Evolutionary conservation across 1,140 invertebrate genomes (phyloP), one percentile per base, ranked within the genome.

Genomic region (Drosophila willistoni): DNA sequence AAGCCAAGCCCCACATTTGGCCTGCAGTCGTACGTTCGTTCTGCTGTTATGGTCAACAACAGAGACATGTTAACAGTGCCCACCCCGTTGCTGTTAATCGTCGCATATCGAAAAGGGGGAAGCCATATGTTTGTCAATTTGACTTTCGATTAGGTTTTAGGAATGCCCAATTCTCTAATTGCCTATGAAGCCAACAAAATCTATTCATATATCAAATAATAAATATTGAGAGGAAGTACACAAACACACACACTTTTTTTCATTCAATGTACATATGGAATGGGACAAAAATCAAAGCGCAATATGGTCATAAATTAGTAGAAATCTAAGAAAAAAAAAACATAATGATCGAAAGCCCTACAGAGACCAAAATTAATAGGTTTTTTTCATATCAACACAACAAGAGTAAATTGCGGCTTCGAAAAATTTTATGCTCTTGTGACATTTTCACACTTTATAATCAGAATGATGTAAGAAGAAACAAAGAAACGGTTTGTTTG

Each of bases 81-180:
- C 68, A 17, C 39, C 42, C 44, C 41, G 57, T 29, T 29, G 29
- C 55, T 56, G 71, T 75, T 64, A 73, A 42, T 51, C 44, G 44
- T 51, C 44, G 10, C 17, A 51, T 51, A 47, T 47, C 2, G 34
- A 3, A 13, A 60, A 59, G 29, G 54, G 56, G 63, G 73, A 73
- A 66, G 73, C 79, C 79, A 82, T 82, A 79, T 84, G 80, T 51
- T 64, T 29, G 44, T 17, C 72, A 73, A 66, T 78, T 79, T 79
- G 64, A 68, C 78, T 77, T 51, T 51, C 44, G 44, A 51, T 51
- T 51, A 51, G 44, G 19, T 51, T 51, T 51, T 51, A 51, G 44
- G 76, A 80, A 80, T 80, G 81, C 44, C 72, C 64, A 61, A 80
- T 71, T 51, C 44, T 51, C 78, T 84, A 84, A 84, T 76, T 76